Evolutionary conservation across 2,888 invertebrate species (phyloP).

Genomic region (Himalopsyche anomala): DNA sequence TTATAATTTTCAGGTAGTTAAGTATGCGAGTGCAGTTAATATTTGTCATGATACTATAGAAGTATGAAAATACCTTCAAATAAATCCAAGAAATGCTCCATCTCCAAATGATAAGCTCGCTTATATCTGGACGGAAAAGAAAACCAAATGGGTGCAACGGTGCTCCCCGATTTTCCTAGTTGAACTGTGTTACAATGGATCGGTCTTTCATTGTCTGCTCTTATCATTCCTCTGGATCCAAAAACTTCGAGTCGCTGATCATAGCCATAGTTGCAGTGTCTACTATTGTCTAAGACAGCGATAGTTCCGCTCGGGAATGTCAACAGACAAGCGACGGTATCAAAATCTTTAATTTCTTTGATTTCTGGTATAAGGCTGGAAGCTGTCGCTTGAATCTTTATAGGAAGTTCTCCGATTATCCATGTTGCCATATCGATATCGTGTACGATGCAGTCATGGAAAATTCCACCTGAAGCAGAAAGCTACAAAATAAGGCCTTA

Average conservation of each 20-base stretch:
- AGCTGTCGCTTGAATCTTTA: constrained; percentile 76
- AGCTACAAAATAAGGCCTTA: background rate
- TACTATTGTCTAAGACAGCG: constrained; percentile 80
- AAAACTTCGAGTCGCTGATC: constrained; percentile 83
- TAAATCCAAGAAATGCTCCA: constrained; percentile 80
- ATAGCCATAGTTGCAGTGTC: constrained; percentile 81
- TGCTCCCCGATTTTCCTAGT: constrained; percentile 71
- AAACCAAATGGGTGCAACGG: constrained; percentile 76
- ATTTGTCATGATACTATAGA: no score
- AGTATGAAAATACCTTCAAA: constrained; percentile 71
- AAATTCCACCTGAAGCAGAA: constrained; percentile 77
- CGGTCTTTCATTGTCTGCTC: constrained; percentile 77
- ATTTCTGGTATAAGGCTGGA: constrained; percentile 79
- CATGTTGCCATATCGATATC: constrained; percentile 82
- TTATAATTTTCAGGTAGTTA: background rate
- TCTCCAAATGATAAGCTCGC: constrained; percentile 75
- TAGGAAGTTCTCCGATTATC: constrained; percentile 80
- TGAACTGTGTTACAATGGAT: constrained; percentile 72
- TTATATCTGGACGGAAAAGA: constrained; percentile 79
- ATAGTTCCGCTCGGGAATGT: constrained; percentile 81
- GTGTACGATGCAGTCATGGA: constrained; percentile 83
- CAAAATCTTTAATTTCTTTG: constrained; percentile 79
- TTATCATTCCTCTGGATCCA: constrained; percentile 78
- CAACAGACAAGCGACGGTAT: constrained; percentile 79
- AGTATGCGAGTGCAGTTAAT: background rate